These are phyloP conservation scores for Lasioglossum pauxillum DNA, from an alignment of 2,888 invertebrate species.

Conservation along the genomic window DNA sequence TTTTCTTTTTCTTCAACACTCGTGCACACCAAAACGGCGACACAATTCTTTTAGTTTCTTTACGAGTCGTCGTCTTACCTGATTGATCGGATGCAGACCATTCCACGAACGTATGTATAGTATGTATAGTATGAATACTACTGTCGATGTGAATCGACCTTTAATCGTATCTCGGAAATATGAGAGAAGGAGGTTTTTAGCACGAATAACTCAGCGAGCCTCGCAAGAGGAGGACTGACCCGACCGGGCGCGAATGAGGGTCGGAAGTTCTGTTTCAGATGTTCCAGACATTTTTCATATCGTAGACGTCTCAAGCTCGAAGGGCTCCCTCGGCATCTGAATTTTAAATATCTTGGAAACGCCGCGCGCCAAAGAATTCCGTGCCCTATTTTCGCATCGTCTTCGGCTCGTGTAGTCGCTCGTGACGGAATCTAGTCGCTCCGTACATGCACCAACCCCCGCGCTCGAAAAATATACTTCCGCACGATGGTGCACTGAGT, in stretches of 20 bases:
- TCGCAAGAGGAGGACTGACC: neutral
- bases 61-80: too few species aligned
- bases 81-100: too few species aligned
- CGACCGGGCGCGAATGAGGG: neutral
- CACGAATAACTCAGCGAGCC: neutral
- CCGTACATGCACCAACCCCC: neutral
- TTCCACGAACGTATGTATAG: too few species aligned
- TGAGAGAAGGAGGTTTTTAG: neutral
- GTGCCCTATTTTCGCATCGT: conserved; percentile 3
- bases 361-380: neutral
- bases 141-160: too few species aligned
- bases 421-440: neutral
- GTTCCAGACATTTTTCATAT: neutral
- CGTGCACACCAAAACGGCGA: too few species aligned
- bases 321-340: neutral
- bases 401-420: neutral
- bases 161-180: too few species aligned
- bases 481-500: neutral
- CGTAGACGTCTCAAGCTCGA: neutral
- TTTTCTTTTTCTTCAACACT: too few species aligned
- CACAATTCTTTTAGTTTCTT: too few species aligned
- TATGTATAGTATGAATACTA: too few species aligned
- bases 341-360: neutral
- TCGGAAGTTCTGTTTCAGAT: neutral
- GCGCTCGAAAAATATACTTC: neutral